Conservation (phyloP, 2,797 vertebrate genomes). For the Liparis tanakae region DNA sequence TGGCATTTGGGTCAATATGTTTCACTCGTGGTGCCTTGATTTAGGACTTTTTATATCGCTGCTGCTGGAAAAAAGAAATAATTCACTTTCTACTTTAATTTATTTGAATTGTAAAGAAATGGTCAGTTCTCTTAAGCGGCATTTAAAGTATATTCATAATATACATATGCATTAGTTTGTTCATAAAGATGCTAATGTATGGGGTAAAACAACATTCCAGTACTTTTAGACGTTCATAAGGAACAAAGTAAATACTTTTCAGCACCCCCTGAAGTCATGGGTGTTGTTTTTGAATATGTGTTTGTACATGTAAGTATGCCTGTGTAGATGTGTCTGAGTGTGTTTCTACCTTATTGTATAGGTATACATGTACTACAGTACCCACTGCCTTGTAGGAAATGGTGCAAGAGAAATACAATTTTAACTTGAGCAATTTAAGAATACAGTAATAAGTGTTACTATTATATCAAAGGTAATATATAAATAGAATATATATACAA, state of each 20-base stretch:
- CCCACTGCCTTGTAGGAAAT: constrained; percentile 1
- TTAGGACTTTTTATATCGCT: constrained; percentile 29
- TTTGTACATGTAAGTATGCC: background rate
- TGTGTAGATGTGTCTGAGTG: constrained; percentile 1
- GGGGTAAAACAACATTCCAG: background rate
- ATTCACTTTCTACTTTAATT: constrained; percentile 1
- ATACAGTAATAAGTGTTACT: background rate
- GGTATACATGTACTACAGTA: background rate
- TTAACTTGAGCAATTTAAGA: background rate
- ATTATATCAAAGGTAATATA: background rate
- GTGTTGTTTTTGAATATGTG: background rate
- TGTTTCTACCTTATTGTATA: background rate
- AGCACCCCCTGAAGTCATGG: background rate
- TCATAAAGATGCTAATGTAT: background rate
- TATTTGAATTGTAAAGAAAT: constrained; percentile 35
- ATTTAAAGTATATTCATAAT: constrained; percentile 2
- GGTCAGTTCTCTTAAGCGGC: background rate
- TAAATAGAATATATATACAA: background rate
- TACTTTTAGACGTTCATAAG: background rate
- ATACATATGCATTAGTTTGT: background rate
- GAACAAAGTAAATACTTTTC: background rate
- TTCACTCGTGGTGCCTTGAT: constrained; percentile 45
- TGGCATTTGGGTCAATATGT: constrained; percentile 52
- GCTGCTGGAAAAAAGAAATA: background rate
- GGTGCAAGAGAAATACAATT: background rate